Conservation (phyloP, 2,888 invertebrate genomes). For the Mesorhabditis sp. region DNA sequence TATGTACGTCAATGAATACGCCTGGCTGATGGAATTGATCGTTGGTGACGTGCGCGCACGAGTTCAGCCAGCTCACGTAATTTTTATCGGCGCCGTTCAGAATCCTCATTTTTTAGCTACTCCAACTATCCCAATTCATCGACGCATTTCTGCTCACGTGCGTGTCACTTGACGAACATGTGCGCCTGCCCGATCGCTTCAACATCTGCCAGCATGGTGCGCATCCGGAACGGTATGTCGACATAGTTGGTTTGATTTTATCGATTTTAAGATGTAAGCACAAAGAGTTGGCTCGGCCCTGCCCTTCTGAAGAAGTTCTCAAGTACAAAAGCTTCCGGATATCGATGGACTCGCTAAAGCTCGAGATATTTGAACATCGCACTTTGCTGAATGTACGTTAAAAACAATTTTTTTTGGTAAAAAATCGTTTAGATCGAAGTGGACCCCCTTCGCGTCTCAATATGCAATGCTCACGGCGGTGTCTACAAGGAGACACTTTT, state of each 20-base stretch:
- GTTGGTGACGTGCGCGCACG: conserved; percentile 88
- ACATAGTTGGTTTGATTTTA: no score
- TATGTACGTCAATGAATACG: conserved; percentile 92
- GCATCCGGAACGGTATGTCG: neutral
- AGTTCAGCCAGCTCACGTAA: conserved; percentile 61
- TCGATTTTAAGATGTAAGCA: neutral
- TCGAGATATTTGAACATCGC: conserved; percentile 77
- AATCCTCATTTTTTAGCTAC: conserved; percentile 64
- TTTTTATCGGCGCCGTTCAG: neutral
- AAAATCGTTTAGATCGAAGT: conserved; percentile 22
- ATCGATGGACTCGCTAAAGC: conserved; percentile 80
- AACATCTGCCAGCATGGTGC: conserved; percentile 61
- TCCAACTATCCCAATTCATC: conserved; percentile 79
- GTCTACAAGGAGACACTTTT: conserved; percentile 39
- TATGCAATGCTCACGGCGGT: conserved; percentile 49
- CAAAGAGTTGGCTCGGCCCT: neutral
- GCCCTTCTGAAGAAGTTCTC: neutral
- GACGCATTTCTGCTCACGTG: conserved; percentile 83
- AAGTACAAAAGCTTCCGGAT: conserved; percentile 68
- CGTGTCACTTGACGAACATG: conserved; percentile 82
- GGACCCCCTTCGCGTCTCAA: conserved; percentile 36
- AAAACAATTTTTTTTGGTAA: neutral
- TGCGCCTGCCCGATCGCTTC: conserved; percentile 75
- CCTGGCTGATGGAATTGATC: conserved; percentile 90
- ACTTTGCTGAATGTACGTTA: neutral